Conservation (phyloP, 2,797 vertebrate species). For the Acridotheres tristis region DNA sequence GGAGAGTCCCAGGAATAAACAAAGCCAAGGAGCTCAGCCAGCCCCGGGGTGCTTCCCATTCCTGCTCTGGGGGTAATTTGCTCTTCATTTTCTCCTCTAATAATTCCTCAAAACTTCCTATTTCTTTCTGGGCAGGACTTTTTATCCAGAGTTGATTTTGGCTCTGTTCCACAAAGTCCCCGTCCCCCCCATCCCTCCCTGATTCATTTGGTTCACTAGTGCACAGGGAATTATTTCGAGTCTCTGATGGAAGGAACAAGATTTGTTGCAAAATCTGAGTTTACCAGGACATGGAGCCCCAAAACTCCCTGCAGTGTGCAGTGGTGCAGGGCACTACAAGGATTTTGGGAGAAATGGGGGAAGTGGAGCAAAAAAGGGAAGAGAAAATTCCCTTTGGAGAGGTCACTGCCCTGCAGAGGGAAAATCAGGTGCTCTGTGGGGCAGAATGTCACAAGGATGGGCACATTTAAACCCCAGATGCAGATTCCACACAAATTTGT, state of each 20-base stretch:
- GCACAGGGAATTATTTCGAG: not conserved
- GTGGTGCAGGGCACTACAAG: not conserved
- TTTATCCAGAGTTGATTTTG: not conserved
- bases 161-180: not conserved
- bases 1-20: not conserved
- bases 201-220: not conserved
- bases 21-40: not conserved
- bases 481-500: not conserved
- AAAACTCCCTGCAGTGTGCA: not conserved
- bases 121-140: not conserved
- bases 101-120: not conserved
- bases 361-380: not conserved
- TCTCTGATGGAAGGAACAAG: not conserved
- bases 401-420: not conserved
- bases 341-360: not conserved
- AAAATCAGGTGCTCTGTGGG: not conserved
- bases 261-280: not conserved
- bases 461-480: not conserved
- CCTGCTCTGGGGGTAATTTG: not conserved
- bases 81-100: not conserved
- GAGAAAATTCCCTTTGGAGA: not conserved
- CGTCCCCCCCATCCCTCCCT: accelerated
- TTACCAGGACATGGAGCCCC: accelerated
- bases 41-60: not conserved
- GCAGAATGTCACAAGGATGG: accelerated